Conservation (phyloP, 2,797 vertebrate species). For the Fundulus diaphanus region DNA sequence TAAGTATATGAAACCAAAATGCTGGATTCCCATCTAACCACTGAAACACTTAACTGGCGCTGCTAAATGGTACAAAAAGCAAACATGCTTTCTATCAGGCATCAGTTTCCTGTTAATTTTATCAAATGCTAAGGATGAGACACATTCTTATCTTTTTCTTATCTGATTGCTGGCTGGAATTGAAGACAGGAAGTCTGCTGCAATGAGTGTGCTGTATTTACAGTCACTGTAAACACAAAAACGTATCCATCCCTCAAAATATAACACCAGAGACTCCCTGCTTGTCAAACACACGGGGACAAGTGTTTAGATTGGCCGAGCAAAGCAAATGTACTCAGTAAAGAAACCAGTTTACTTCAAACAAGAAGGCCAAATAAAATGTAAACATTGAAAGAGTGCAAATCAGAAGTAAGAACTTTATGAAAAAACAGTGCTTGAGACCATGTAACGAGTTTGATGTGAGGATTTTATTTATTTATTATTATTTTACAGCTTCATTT, state of each 20-base stretch:
- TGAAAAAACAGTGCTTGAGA: constrained; percentile 13
- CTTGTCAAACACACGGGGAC: constrained; percentile 11
- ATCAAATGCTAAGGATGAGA: constrained; percentile 52
- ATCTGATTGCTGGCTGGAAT: constrained; percentile 56
- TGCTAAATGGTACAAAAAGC: constrained; percentile 17
- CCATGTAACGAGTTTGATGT: neutral
- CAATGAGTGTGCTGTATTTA: constrained; percentile 61
- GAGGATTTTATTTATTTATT: no score
- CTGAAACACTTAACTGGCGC: constrained; percentile 19
- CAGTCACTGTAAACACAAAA: constrained; percentile 55
- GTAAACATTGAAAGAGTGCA: constrained; percentile 13
- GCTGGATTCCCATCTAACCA: neutral
- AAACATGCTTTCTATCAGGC: constrained; percentile 40
- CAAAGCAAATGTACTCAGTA: constrained; percentile 15
- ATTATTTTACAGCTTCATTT: constrained; percentile 9
- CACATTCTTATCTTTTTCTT: constrained; percentile 42
- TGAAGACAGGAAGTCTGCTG: constrained; percentile 61
- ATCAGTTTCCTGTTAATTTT: constrained; percentile 34
- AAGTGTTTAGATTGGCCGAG: constrained; percentile 60
- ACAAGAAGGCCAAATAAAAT: constrained; percentile 21
- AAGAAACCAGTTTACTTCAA: constrained; percentile 27
- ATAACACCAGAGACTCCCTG: neutral
- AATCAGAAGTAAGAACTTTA: constrained; percentile 12
- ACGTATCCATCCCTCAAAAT: constrained; percentile 22
- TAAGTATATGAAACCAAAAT: neutral